Base-by-base conservation (phyloP, 2,888 invertebrate genomes). In the Amphimallon solstitiale region DNA sequence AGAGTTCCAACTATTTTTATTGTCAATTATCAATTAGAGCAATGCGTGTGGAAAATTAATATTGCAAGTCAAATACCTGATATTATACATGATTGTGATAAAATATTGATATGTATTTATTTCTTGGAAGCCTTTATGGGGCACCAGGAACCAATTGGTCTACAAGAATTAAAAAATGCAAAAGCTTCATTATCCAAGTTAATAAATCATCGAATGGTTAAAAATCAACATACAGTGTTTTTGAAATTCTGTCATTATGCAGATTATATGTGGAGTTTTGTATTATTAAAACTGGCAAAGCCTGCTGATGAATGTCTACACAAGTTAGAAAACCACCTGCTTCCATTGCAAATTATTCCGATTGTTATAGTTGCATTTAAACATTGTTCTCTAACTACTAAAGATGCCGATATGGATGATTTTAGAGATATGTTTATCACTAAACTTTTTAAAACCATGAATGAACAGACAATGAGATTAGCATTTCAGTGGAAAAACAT, bases 321-420 rank as follows among this genome's bases (percentile, higher is more conserved):
- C 9, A 78, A 85, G 29, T 82, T 89, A 66, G 86, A 88, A 71
- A 86, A 87, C 75, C 88, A 90, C 77, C 80, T 90, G 70, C 77
- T 90, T 17, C 83, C 86, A 54, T 83, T 89, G 69, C 86, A 90
- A 76, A 80, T 92, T 10, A 79, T 90, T 46, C 92, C 93, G 0
- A 77, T 90, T 29, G 77, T 88, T 29, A 79, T 82, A 37, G 81
- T 85, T 37, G 79, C 86, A 37, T 84, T 84, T 66, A 78, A 70
- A 60, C 63, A 70, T 59, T 70, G 70, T 63, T 23, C 63, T 38
- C 19, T 68, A 34, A 69, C 63, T 38, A 67, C 70, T 21, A 66
- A 68, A 6, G 67, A 77, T 21, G 46, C 68, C 14, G 78, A 80
- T 40, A 75, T 78, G 1, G 81, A 86, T 54, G 86, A 86, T 49